Conservation (phyloP, 2,113 vertebrate genomes). For the Lates calcarifer region DNA sequence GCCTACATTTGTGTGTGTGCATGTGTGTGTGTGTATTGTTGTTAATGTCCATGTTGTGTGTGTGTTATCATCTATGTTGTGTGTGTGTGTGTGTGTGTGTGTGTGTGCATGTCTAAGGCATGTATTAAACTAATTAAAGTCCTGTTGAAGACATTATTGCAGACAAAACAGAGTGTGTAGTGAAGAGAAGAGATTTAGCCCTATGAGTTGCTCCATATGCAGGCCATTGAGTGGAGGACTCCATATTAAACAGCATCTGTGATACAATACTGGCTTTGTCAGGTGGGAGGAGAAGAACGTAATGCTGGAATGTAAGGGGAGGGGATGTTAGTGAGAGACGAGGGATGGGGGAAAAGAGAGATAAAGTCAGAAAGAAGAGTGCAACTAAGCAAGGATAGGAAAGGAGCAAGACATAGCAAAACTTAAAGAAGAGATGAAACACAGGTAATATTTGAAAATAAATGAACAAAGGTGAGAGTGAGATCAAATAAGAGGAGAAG, state of each 20-base stretch:
- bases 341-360: slow-evolving; percentile 50
- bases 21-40: neutral
- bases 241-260: slow-evolving; percentile 78
- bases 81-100: neutral
- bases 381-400: neutral
- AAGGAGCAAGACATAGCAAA: neutral
- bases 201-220: slow-evolving; percentile 41
- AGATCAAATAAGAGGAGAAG: neutral
- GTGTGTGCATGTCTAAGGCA: neutral
- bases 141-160: slow-evolving; percentile 1
- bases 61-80: neutral
- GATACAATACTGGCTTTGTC: slow-evolving; percentile 83
- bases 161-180: slow-evolving; percentile 14
- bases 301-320: slow-evolving; percentile 77
- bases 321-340: slow-evolving; percentile 46
- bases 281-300: slow-evolving; percentile 79
- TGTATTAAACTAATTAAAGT: slow-evolving; percentile 14
- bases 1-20: neutral
- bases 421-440: neutral
- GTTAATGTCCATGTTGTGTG: neutral
- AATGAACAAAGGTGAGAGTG: neutral
- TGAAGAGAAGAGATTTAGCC: slow-evolving; percentile 19
- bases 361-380: slow-evolving; percentile 8
- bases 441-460: neutral
- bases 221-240: slow-evolving; percentile 64